These are phyloP conservation scores for Drosophila koepferae DNA, from an alignment of 2,888 invertebrate species.

Conservation along the genomic window DNA sequence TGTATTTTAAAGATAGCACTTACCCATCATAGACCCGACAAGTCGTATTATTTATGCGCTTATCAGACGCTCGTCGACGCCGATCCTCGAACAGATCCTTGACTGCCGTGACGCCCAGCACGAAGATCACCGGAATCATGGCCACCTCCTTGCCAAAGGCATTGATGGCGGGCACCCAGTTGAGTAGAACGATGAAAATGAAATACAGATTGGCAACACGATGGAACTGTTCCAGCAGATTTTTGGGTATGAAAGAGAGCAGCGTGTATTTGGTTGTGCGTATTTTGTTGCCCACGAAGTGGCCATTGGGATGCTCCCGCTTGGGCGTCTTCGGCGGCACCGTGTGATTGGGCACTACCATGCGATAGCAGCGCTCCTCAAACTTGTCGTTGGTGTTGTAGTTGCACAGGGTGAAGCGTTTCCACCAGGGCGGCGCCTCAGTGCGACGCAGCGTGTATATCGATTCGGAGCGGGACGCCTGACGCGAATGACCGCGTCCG, in stretches of 20 bases:
- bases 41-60: slow-evolving; percentile 96
- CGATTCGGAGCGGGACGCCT: slow-evolving; percentile 94
- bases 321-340: slow-evolving; percentile 92
- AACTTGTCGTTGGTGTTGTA: slow-evolving; percentile 88
- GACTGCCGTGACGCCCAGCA: slow-evolving; percentile 96
- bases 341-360: slow-evolving; percentile 93
- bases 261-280: slow-evolving; percentile 98
- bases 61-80: slow-evolving; percentile 94
- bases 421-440: slow-evolving; percentile 90
- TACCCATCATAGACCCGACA: slow-evolving; percentile 97
- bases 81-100: slow-evolving; percentile 98
- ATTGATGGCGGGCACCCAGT: slow-evolving; percentile 97
- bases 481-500: slow-evolving; percentile 91
- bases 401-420: slow-evolving; percentile 88
- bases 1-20: slow-evolving; percentile 80
- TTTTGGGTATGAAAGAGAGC: slow-evolving; percentile 97
- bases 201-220: slow-evolving; percentile 99
- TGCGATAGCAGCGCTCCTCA: slow-evolving; percentile 89
- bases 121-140: slow-evolving; percentile 97
- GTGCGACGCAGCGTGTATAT: slow-evolving; percentile 94
- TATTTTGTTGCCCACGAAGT: slow-evolving; percentile 93
- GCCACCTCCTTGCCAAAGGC: slow-evolving; percentile 98
- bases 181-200: slow-evolving; percentile 97
- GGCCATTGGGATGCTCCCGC: slow-evolving; percentile 93
- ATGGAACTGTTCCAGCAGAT: slow-evolving; percentile 98